Base-by-base conservation (phyloP, 2,113 vertebrate genomes). In the Oncorhynchus mykiss region DNA sequence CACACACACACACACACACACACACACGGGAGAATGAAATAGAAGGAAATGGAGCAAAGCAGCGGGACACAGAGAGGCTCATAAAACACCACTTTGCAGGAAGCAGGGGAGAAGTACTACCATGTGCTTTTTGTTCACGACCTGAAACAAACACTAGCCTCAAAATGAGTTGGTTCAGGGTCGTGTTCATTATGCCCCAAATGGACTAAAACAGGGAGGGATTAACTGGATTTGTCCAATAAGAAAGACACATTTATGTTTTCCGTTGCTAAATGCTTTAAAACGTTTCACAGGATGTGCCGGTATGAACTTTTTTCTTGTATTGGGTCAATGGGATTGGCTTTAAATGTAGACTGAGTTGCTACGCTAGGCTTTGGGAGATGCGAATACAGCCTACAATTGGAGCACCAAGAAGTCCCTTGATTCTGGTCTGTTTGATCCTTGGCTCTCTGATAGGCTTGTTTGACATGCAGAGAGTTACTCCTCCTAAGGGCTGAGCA, bases 401-500 rank as follows among this genome's bases (percentile, higher is more conserved):
- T 76, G 48, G 64, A 83, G 75, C 18, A 24, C 18, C n/a, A 8
- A 62, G 59, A 62, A 16, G 59, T 7, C n/a, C 59, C 59, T 62
- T 62, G 59, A 62, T 62, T 5, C 18, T 22, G 6, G 51, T 57
- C 59, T 51, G 49, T 14, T 22, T 12, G 59, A 60, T 20, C 11
- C 66, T 31, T 67, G 14, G 66, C 66, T 20, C 13, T 29, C 14
- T 12, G 16, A 31, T 77, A 82, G 79, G 79, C 54, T 80, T 83
- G 83, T 80, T 85, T 85, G 87, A 83, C 80, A 81, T 86, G 82
- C 70, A 73, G 80, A 73, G 82, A 89, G 79, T 77, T 54, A 54
- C 16, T 22, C 59, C 75, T 81, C 79, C 85, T 78, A 80, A 83
- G 73, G 75, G 78, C 80, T 78, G 70, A 76, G 71, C 24, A 68